Evolutionary conservation across 2,797 vertebrate genomes (phyloP).

Genomic region (Anisognathus igniventris): DNA sequence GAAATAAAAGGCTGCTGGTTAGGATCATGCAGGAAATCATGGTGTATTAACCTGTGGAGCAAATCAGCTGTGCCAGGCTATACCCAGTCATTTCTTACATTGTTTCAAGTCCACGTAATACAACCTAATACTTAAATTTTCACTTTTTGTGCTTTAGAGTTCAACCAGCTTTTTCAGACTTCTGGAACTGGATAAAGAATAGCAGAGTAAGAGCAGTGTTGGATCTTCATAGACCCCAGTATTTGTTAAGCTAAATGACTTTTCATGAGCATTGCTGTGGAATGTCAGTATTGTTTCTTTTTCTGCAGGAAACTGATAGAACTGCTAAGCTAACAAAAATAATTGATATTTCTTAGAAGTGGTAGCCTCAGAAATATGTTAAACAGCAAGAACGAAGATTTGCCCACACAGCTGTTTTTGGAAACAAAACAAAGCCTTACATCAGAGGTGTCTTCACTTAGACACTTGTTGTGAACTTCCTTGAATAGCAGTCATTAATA

Average conservation of each 20-base stretch:
- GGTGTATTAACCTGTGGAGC: not conserved
- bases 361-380: constrained; percentile 19
- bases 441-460: constrained; percentile 26
- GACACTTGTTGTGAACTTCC: constrained; percentile 1
- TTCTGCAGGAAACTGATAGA: not conserved
- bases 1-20: not conserved
- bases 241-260: not conserved
- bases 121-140: not conserved
- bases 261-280: not conserved
- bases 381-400: not conserved
- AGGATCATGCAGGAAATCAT: not conserved
- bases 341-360: not conserved
- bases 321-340: not conserved
- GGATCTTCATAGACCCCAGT: not conserved
- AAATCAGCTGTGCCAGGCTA: not conserved
- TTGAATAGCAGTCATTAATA: not conserved
- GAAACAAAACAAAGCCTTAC: constrained; percentile 44
- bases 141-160: not conserved
- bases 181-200: not conserved
- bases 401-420: constrained; percentile 7
- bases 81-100: not conserved
- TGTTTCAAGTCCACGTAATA: not conserved
- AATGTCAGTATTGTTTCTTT: not conserved
- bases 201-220: not conserved
- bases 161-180: not conserved